Evolutionary conservation across 2,797 vertebrate genomes (phyloP), one percentile per base, ranked within the genome.

Genomic region (Sarcoramphus papa): DNA sequence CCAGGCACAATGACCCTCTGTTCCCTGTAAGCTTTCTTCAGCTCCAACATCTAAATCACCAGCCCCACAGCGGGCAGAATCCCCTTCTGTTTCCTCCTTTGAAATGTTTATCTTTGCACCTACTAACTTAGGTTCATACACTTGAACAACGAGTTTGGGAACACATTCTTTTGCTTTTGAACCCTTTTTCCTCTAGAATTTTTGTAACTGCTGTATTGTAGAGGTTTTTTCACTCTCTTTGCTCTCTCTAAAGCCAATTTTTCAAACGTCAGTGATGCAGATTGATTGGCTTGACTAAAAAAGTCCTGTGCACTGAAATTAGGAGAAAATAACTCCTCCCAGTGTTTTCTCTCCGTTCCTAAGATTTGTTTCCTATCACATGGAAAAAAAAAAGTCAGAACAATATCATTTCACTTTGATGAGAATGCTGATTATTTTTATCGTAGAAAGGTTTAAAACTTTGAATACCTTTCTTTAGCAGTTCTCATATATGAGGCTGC

Each of bases 321-420:
- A 78, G 97, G 97, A 70, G 91, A 73, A 92, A 96, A 91, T 33
- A 96, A 92, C 18, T 95, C 95, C 89, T 98, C 95, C 97, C 96
- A 97, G 51, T 97, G 96, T 57, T 97, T 82, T 50, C 48, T 80
- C 53, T 94, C 82, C 69, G 68, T 92, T 91, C 74, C 54, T 73
- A 45, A 69, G 62, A 51, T 85, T 62, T 93, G 69, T 75, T 93
- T 80, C 87, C 84, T 76, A 24, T 62, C 59, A 51, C 68, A 54
- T 31, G 21, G 5, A 22, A 90, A 93, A 92, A 85, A 85, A 95
- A 69, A 89, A 63, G n/a, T 77, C 85, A n/a, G 51, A 96, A 53
- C 75, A 56, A 87, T 56, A 60, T 72, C 68, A 83, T 84, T 96
- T 72, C 14, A 14, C 64, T 81, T 74, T 41, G 35, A 65, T 70